phyloP scores from a whole-genome alignment of 2,797 vertebrate genomes.

The Natrix natrix region DNA sequence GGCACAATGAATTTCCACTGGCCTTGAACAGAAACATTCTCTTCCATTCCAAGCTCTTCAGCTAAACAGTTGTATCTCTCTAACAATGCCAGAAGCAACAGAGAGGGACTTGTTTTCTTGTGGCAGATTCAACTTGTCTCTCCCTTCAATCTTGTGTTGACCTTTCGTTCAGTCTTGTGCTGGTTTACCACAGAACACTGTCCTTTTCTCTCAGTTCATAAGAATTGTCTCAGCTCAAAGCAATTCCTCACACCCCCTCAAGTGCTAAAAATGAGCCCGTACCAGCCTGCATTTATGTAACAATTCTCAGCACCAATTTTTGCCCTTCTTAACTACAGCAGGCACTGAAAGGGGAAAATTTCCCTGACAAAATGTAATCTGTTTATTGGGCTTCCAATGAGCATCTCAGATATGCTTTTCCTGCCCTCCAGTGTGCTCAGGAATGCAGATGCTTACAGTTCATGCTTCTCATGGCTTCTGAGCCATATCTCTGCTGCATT shows the following conservation, averaged over 20 bases:
- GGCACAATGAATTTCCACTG: slow-evolving; percentile 41
- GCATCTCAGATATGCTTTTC: background rate
- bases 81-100: slow-evolving; percentile 44
- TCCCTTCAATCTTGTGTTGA: slow-evolving; percentile 53
- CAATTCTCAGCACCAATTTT: slow-evolving; percentile 68
- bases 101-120: slow-evolving; percentile 39
- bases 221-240: slow-evolving; percentile 68
- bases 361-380: slow-evolving; percentile 54
- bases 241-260: slow-evolving; percentile 70
- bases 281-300: slow-evolving; percentile 72
- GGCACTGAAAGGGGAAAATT: slow-evolving; percentile 50
- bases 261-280: slow-evolving; percentile 69
- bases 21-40: slow-evolving; percentile 47
- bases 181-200: slow-evolving; percentile 68
- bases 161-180: slow-evolving; percentile 56
- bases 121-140: slow-evolving; percentile 48
- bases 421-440: slow-evolving; percentile 19
- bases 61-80: slow-evolving; percentile 5
- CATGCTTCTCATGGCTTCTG: background rate
- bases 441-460: background rate
- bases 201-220: slow-evolving; percentile 63
- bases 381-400: background rate
- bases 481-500: background rate
- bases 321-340: slow-evolving; percentile 57
- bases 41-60: slow-evolving; percentile 37